Evolutionary conservation across 1,140 invertebrate species (phyloP).

Genomic region (Gonatopus flavifemur): DNA sequence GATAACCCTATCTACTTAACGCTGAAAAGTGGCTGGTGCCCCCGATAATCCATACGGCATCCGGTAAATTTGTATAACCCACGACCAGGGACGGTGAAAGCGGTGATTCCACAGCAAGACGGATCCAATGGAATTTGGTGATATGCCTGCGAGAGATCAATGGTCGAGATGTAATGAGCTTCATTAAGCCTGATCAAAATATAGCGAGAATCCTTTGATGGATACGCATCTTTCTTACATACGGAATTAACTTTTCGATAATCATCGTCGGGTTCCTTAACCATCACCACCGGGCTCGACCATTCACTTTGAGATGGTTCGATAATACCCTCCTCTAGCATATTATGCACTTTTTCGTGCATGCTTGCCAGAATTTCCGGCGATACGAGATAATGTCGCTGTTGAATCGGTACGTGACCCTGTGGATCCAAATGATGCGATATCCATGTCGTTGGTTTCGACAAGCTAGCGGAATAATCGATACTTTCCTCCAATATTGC

Average conservation of each 20-base stretch:
- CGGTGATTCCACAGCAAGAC: neutral
- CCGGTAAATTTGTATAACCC: neutral
- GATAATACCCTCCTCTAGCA: too few relatives aligned
- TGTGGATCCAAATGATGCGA: too few relatives aligned
- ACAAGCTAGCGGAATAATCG: too few relatives aligned
- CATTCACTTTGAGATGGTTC: conserved; percentile 34
- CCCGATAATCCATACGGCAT: neutral
- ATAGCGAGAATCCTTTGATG: too few relatives aligned
- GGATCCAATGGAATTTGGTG: neutral
- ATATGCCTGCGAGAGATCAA: conserved; percentile 10
- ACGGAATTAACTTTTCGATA: conserved; percentile 21
- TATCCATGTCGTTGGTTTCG: too few relatives aligned
- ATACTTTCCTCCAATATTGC: too few relatives aligned
- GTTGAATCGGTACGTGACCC: too few relatives aligned
- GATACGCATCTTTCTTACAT: conserved; percentile 20
- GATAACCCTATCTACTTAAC: conserved; percentile 14
- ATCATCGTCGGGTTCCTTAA: conserved; percentile 26
- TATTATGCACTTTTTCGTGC: too few relatives aligned
- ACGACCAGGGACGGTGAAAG: neutral
- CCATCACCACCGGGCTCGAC: conserved; percentile 31
- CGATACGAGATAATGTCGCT: too few relatives aligned
- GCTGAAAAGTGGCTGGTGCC: conserved; percentile 2
- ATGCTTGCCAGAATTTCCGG: too few relatives aligned
- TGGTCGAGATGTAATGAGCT: neutral
- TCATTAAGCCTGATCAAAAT: too few relatives aligned